Evolutionary conservation across 2,113 vertebrate species (phyloP).

Genomic region (Saguinus imperator): DNA sequence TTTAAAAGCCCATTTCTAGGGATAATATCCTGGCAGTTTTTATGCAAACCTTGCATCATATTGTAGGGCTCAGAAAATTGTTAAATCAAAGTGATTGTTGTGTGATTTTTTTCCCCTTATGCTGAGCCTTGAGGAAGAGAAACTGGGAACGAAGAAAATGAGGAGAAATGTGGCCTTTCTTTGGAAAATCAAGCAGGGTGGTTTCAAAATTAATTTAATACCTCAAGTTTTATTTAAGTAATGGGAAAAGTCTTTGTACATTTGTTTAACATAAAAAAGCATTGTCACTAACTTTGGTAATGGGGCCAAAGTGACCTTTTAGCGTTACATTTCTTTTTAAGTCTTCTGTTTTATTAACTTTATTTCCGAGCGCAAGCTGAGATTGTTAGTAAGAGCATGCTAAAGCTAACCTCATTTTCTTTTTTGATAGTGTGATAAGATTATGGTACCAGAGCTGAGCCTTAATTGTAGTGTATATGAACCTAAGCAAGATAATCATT

Average conservation of each 20-base stretch:
- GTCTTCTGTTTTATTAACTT: neutral
- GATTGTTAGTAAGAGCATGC: neutral
- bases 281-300: neutral
- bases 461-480: neutral
- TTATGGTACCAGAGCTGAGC: neutral
- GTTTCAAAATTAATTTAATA: neutral
- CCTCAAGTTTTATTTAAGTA: neutral
- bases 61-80: neutral
- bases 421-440: neutral
- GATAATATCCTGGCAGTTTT: neutral
- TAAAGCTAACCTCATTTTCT: neutral
- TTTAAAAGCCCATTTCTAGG: neutral
- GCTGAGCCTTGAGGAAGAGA: neutral
- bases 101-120: neutral
- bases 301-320: neutral
- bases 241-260: neutral
- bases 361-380: neutral
- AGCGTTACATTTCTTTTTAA: neutral
- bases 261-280: slow-evolving; percentile 5
- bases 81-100: neutral
- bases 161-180: neutral
- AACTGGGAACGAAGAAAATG: neutral
- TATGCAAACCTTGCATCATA: neutral
- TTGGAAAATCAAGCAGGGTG: neutral
- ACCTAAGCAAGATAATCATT: neutral